Evolutionary conservation across 1,140 invertebrate species (phyloP).

Genomic region (Drosophila persimilis): DNA sequence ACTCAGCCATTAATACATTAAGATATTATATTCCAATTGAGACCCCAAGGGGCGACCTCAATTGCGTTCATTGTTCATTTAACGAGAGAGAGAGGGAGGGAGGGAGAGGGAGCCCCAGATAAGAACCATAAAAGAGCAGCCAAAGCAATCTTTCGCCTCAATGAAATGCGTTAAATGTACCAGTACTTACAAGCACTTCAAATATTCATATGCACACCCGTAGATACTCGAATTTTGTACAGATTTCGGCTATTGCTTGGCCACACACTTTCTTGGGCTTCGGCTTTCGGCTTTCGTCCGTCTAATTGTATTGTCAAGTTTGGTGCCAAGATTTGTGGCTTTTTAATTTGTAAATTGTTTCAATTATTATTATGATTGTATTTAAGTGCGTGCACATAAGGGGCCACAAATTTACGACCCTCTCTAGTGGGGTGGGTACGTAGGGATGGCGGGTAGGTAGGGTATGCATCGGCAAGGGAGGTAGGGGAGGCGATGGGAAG

Average conservation of each 20-base stretch:
- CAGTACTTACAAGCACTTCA: no score
- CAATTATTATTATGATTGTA: slow-evolving; percentile 82
- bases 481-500: slow-evolving; percentile 5
- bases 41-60: slow-evolving; percentile 60
- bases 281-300: not conserved
- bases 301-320: slow-evolving; percentile 79
- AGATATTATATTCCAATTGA: slow-evolving; percentile 64
- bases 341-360: slow-evolving; percentile 82
- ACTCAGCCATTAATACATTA: slow-evolving; percentile 53
- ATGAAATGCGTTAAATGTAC: slow-evolving; percentile 8
- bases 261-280: slow-evolving; percentile 51
- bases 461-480: slow-evolving; percentile 13
- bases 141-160: slow-evolving; percentile 17
- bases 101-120: slow-evolving; percentile 13
- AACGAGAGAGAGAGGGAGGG: slow-evolving; percentile 38
- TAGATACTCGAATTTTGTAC: slow-evolving; percentile 25
- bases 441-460: slow-evolving; percentile 7
- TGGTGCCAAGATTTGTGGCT: slow-evolving; percentile 81
- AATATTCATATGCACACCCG: no score
- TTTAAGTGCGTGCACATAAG: slow-evolving; percentile 80
- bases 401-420: slow-evolving; percentile 75
- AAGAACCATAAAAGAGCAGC: slow-evolving; percentile 42
- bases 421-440: slow-evolving; percentile 4
- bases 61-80: slow-evolving; percentile 78
- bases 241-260: slow-evolving; percentile 30